Evolutionary conservation across 2,113 vertebrate species (phyloP).

Genomic region (Brachypteracias leptosomus): DNA sequence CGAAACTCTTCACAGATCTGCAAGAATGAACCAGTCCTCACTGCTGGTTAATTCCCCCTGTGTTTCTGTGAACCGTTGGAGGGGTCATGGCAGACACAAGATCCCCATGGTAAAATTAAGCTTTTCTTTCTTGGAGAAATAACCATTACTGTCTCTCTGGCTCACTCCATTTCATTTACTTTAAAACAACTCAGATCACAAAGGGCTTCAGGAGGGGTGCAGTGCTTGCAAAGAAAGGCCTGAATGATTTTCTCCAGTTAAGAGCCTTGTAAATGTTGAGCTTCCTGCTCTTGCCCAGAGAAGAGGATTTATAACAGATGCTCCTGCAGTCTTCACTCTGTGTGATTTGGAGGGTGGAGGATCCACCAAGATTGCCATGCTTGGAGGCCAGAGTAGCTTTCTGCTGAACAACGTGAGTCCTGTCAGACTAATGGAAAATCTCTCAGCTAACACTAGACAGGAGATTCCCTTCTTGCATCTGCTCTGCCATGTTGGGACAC

Average conservation of each 20-base stretch:
- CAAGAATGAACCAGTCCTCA: not conserved
- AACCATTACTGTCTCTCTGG: not conserved
- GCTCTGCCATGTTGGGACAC: not conserved
- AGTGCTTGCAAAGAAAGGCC: not conserved
- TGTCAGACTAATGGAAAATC: not conserved
- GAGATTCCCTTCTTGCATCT: not conserved
- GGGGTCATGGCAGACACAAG: not conserved
- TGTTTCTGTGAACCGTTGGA: not conserved
- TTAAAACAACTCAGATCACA: not conserved
- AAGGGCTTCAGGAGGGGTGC: not conserved
- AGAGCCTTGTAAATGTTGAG: not conserved
- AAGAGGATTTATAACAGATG: not conserved
- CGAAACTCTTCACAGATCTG: not conserved
- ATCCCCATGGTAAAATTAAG: constrained; percentile 11
- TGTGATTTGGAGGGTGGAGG: not conserved
- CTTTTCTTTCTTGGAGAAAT: not conserved
- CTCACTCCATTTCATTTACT: not conserved
- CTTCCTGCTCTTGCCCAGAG: not conserved
- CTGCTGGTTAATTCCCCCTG: not conserved
- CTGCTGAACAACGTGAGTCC: not conserved
- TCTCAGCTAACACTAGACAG: not conserved
- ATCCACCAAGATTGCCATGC: not conserved
- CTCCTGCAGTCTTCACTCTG: not conserved
- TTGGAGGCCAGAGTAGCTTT: not conserved
- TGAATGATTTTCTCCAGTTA: not conserved